These are phyloP conservation scores for Parthenolecanium corni DNA, from an alignment of 2,888 invertebrate genomes.

Conservation along the genomic window DNA sequence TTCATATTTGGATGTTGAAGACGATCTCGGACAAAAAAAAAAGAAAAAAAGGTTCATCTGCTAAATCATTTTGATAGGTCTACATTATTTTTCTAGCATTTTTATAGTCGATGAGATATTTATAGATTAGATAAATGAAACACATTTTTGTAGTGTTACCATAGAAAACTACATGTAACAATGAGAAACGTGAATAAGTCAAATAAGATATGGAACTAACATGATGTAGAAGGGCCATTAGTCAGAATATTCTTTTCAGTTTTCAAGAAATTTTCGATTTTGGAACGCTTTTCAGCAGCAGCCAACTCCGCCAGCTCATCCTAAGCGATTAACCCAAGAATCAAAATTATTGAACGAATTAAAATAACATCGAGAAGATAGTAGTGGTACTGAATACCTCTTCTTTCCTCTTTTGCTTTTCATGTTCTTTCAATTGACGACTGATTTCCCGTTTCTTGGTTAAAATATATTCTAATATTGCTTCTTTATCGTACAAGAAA, in stretches of 20 bases:
- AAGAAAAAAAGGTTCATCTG: too few species aligned
- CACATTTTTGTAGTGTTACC: too few species aligned
- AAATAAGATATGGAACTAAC: slow-evolving; percentile 32
- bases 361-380: too few species aligned
- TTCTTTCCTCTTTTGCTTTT: slow-evolving; percentile 68
- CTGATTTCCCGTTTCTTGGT: slow-evolving; percentile 86
- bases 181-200: too few species aligned
- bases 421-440: slow-evolving; percentile 81
- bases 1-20: too few species aligned
- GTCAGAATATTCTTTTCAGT: slow-evolving; percentile 66
- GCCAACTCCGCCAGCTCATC: slow-evolving; percentile 54
- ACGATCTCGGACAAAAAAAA: too few species aligned
- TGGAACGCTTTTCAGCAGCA: slow-evolving; percentile 60
- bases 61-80: too few species aligned
- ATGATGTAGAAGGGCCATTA: slow-evolving; percentile 39
- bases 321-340: background rate
- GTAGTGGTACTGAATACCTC: slow-evolving; percentile 41
- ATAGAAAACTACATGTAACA: too few species aligned
- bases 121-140: too few species aligned
- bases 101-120: too few species aligned
- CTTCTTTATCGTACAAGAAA: slow-evolving; percentile 91
- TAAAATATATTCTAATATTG: slow-evolving; percentile 87
- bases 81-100: too few species aligned
- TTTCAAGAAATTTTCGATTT: slow-evolving; percentile 66
- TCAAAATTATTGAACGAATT: slow-evolving; percentile 34